Evolutionary conservation across 2,113 vertebrate species (phyloP), one percentile per base, ranked within the genome.

Genomic region (Eptesicus fuscus): DNA sequence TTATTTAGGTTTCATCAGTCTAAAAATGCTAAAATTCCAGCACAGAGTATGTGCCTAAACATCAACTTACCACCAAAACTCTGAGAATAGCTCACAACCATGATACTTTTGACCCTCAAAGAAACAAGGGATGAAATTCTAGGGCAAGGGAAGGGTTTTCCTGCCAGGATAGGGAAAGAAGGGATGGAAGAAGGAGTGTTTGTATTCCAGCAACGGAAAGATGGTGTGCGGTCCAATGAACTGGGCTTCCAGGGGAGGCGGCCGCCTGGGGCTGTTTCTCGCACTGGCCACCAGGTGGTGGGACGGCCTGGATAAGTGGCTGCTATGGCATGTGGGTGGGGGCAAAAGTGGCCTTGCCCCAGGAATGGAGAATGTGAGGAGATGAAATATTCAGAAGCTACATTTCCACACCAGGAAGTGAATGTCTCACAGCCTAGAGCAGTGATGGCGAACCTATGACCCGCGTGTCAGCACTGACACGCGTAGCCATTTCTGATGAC

Each of bases 211-310:
- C 11, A 9, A 5, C 5, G 3, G 1, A 28, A 40, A 17, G 42
- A 9, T 9, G 3, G 22, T 13, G 14, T 9, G 22, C 4, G 0
- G 16, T 28, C 30, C 32, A 14, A 35, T 14, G 18, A n/a, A 13
- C 37, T 1, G 49, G 40, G 20, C 63, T 49, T 84, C 61, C 18
- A 37, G 30, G 25, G 65, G 25, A 44, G 23, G 47, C 0, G 1
- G 37, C 35, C 0, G 4, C 37, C 37, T 0, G 22, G 42, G 40
- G 47, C 86, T 23, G 87, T 23, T 14, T 4, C 74, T 69, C 18
- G 40, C 25, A 17, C 47, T 25, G 3, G 16, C 49, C 20, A 5
- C 28, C 86, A 61, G 28, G 14, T 40, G 49, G 12, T 9, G 14
- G 28, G 49, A 30, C 11, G 8, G 61, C 49, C 32, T 28, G 49